These are phyloP conservation scores for Leptinotarsa juncta DNA, from an alignment of 2,888 invertebrate species.

Conservation along the genomic window DNA sequence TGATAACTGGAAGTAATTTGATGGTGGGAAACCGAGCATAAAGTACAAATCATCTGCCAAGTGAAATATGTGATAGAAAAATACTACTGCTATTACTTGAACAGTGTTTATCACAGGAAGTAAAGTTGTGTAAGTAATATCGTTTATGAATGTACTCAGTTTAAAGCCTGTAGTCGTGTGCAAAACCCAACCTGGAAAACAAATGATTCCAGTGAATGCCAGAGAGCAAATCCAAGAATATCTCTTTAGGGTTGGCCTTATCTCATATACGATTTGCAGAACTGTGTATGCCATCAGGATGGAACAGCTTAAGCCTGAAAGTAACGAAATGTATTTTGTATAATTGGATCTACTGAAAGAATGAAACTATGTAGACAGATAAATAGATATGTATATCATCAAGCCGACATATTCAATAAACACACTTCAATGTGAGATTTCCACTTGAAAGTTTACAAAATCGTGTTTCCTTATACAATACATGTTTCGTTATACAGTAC, in stretches of 20 bases:
- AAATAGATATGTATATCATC: too few relatives aligned
- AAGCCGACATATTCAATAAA: too few relatives aligned
- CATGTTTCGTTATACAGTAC: too few relatives aligned
- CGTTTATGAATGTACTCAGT: slow-evolving; percentile 21
- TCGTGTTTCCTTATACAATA: too few relatives aligned
- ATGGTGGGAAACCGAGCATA: slow-evolving; percentile 36
- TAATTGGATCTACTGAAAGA: too few relatives aligned
- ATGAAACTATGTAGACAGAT: too few relatives aligned
- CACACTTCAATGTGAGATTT: too few relatives aligned
- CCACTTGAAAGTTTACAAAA: too few relatives aligned
- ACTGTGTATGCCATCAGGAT: slow-evolving; percentile 34
- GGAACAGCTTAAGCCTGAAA: slow-evolving; percentile 37
- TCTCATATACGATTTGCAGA: slow-evolving; percentile 34
- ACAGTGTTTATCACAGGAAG: slow-evolving; percentile 33
- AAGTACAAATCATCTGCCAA: slow-evolving; percentile 38
- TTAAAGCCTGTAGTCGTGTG: slow-evolving; percentile 33
- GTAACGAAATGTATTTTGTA: neutral
- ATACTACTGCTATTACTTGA: slow-evolving; percentile 32
- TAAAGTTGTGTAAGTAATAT: slow-evolving; percentile 26
- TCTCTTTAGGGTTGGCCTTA: slow-evolving; percentile 18
- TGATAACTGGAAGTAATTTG: slow-evolving; percentile 29
- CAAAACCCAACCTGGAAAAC: slow-evolving; percentile 28
- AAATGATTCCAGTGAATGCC: slow-evolving; percentile 23
- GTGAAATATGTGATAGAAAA: slow-evolving; percentile 33
- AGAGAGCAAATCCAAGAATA: slow-evolving; percentile 26